Conservation (phyloP, 2,113 vertebrate genomes). For the Siniperca knerii region DNA sequence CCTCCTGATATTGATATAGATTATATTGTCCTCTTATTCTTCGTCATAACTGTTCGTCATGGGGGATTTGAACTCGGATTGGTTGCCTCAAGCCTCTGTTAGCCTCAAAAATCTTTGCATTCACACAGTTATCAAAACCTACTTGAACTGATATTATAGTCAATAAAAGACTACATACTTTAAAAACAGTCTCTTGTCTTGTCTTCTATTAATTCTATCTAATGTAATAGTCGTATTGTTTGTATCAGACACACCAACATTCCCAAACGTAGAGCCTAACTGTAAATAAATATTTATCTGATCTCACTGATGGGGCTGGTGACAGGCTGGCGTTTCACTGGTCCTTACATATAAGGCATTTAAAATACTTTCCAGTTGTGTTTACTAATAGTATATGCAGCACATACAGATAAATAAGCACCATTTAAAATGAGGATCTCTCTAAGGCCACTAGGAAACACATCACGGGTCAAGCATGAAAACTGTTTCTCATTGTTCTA, state of each 20-base stretch:
- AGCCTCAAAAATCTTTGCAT: background rate
- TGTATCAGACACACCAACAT: background rate
- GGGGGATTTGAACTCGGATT: background rate
- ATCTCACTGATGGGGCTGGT: background rate
- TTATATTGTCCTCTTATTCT: background rate
- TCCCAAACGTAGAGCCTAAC: background rate
- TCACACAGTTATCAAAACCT: background rate
- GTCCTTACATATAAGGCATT: constrained; percentile 11
- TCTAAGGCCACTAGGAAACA: background rate
- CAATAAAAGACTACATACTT: background rate
- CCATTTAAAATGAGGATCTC: background rate
- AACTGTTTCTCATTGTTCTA: background rate
- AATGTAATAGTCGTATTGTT: background rate
- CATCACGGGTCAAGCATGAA: background rate
- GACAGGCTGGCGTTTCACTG: background rate
- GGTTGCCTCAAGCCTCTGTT: too few species aligned
- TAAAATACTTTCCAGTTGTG: background rate
- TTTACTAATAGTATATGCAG: background rate
- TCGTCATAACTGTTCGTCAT: background rate
- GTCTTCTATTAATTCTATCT: too few species aligned
- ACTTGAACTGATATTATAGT: background rate
- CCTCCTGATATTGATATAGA: background rate
- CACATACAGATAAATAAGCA: background rate
- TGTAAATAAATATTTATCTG: constrained; percentile 34
- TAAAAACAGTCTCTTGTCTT: background rate